A percentile compares a stretch with the other conserved stretches of the same genome.
phyloP scores from a whole-genome alignment of 2,113 vertebrate species.

The Ageneiosus marmoratus region DNA sequence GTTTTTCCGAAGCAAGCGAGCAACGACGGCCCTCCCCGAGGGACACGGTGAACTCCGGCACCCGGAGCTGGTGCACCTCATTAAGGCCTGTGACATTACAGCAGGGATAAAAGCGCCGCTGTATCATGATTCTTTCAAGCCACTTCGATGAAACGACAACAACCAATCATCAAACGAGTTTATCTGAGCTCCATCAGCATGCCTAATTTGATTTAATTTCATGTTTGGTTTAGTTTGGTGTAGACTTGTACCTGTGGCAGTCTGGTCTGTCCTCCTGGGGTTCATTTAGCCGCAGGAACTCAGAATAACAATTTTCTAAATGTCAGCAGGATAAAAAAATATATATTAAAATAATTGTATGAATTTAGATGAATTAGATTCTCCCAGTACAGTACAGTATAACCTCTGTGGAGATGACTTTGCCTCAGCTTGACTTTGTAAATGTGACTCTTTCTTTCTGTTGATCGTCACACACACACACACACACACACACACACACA shows the following conservation, averaged over 20 bases:
- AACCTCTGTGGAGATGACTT: constrained; percentile 15
- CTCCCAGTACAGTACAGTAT: neutral
- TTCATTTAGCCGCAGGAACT: constrained; percentile 52
- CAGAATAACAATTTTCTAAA: constrained; percentile 50
- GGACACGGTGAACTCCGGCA: constrained; percentile 56
- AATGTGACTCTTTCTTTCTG: neutral
- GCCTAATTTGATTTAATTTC: constrained; percentile 46
- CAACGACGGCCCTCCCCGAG: constrained; percentile 47
- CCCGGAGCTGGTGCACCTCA: constrained; percentile 60
- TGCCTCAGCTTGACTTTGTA: neutral
- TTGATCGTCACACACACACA: no score
- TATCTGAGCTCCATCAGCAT: constrained; percentile 43
- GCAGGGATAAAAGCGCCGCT: constrained; percentile 47
- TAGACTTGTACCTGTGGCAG: constrained; percentile 33
- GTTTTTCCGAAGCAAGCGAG: constrained; percentile 62
- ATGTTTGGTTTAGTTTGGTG: constrained; percentile 30
- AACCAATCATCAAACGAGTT: neutral
- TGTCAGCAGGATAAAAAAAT: constrained; percentile 42
- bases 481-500: no score
- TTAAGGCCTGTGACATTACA: constrained; percentile 63
- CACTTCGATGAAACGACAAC: constrained; percentile 13
- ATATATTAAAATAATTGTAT: constrained; percentile 23
- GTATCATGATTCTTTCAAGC: constrained; percentile 36
- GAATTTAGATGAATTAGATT: constrained; percentile 49
- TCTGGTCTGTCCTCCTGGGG: constrained; percentile 33